Conservation (phyloP, 1,140 invertebrate genomes). For the Listronotus bonariensis region DNA sequence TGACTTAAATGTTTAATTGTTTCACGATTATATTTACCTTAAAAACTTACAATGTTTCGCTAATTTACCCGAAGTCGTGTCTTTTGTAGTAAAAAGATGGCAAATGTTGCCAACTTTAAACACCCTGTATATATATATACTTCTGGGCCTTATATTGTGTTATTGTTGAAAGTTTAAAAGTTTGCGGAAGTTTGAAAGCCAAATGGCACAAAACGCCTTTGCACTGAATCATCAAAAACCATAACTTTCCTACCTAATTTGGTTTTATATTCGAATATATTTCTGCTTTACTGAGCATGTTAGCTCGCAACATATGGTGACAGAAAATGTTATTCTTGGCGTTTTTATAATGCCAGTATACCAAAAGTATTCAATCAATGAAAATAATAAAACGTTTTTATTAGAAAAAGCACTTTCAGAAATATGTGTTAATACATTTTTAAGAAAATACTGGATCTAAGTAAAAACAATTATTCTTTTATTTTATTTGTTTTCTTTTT, state of each 20-base stretch:
- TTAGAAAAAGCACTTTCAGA: no score
- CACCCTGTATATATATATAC: no score
- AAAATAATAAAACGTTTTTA: background rate
- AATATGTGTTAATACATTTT: no score
- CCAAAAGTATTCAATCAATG: slow-evolving; percentile 7
- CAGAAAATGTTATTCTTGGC: slow-evolving; percentile 22
- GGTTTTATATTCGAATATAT: slow-evolving; percentile 33
- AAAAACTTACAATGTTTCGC: no score
- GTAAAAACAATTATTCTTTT: no score
- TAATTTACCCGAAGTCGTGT: no score
- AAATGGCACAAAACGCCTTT: slow-evolving; percentile 28
- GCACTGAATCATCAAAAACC: slow-evolving; percentile 35
- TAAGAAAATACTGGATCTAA: no score
- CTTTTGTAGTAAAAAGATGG: no score
- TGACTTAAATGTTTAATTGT: no score
- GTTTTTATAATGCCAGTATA: slow-evolving; percentile 24
- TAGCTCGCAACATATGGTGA: slow-evolving; percentile 25
- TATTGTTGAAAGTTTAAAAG: slow-evolving; percentile 31
- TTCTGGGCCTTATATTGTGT: slow-evolving; percentile 20
- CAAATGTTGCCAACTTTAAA: no score
- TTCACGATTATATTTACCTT: no score
- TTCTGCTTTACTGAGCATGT: slow-evolving; percentile 29
- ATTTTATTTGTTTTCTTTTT: no score
- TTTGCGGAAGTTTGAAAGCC: slow-evolving; percentile 28
- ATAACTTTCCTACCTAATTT: slow-evolving; percentile 35